Evolutionary conservation across 2,888 invertebrate genomes (phyloP).

Genomic region (Heliconius aoede): DNA sequence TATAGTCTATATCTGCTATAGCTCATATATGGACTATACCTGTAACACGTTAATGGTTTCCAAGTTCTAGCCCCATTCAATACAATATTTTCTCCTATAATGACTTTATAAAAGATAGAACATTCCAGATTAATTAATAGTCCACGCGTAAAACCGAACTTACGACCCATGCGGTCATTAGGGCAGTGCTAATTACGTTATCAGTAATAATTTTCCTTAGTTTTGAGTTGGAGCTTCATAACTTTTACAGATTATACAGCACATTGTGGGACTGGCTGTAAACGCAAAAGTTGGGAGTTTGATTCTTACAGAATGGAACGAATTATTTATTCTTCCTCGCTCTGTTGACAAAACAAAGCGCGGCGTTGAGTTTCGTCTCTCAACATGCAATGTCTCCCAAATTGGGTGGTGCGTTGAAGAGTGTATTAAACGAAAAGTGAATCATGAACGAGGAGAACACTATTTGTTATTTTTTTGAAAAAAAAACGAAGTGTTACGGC

Average conservation of each 20-base stretch:
- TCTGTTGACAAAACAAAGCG: not conserved
- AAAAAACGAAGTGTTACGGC: no score
- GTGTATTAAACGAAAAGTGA: no score
- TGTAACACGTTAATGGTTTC: no score
- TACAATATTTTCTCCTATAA: not conserved
- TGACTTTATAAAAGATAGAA: not conserved
- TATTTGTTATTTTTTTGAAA: no score
- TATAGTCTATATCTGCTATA: no score
- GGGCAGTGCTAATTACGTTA: not conserved
- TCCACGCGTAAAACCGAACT: not conserved
- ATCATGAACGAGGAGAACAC: no score
- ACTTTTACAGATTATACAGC: not conserved
- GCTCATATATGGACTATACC: no score
- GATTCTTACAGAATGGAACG: not conserved
- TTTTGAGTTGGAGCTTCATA: not conserved
- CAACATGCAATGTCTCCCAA: no score
- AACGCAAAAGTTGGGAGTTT: not conserved
- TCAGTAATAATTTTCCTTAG: not conserved
- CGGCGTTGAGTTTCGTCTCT: no score
- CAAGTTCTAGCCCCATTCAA: not conserved
- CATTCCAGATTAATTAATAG: not conserved
- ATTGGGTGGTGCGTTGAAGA: no score
- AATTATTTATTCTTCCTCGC: not conserved
- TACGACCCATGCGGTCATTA: not conserved
- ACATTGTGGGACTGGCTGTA: not conserved